A percentile compares a stretch with the other conserved stretches of the same genome.
These are phyloP conservation scores for Lagorchestes hirsutus DNA, from an alignment of 2,797 vertebrate species.

Conservation along the genomic window DNA sequence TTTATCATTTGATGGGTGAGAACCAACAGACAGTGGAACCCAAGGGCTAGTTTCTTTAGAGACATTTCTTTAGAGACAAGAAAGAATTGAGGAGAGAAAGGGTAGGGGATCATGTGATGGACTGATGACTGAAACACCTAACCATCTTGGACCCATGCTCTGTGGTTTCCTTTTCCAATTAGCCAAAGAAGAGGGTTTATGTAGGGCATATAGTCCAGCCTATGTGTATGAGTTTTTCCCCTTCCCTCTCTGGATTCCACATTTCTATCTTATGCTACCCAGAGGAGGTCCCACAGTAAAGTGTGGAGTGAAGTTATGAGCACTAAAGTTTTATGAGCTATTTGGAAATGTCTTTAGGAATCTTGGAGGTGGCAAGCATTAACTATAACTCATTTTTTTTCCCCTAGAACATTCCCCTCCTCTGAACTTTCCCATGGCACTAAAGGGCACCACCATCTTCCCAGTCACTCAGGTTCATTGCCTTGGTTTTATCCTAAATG, in stretches of 20 bases:
- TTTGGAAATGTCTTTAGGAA: neutral
- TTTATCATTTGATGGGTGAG: neutral
- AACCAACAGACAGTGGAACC: neutral
- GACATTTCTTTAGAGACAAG: neutral
- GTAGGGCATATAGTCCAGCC: slow-evolving; percentile 13
- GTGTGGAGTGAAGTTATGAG: neutral
- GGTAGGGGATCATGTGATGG: neutral
- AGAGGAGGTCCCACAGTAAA: neutral
- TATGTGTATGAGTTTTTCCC: neutral
- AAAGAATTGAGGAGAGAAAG: neutral
- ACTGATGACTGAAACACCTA: neutral
- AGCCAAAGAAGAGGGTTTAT: slow-evolving; percentile 19
- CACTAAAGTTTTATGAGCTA: neutral
- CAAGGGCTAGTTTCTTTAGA: neutral
- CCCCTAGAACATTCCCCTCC: neutral
- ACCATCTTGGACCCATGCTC: neutral
- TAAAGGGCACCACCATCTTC: neutral
- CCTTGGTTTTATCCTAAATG: neutral
- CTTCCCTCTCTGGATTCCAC: slow-evolving; percentile 12
- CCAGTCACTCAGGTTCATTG: neutral
- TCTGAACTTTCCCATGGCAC: neutral
- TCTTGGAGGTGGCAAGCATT: neutral
- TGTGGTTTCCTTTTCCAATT: neutral
- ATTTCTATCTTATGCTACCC: neutral
- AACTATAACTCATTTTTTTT: neutral